Evolutionary conservation across 2,113 vertebrate genomes (phyloP), one percentile per base, ranked within the genome.

Genomic region (Fulmarus glacialis): DNA sequence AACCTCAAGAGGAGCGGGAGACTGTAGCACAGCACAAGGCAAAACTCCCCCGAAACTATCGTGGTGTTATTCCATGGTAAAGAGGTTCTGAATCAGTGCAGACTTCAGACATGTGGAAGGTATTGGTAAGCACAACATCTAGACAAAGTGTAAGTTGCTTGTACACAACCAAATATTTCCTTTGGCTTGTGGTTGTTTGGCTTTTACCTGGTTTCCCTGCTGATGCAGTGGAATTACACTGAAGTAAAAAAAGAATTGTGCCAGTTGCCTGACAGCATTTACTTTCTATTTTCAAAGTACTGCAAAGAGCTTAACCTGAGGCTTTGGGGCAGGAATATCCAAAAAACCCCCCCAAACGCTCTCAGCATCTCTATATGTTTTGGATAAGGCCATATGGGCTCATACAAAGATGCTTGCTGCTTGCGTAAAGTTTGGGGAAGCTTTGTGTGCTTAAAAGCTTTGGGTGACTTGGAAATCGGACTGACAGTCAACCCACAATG

Each of bases 201-300:
- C 87, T 48, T 26, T 82, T 89, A 93, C 87, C 89, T 78, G 77
- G 10, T 74, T 93, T 87, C 73, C 47, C 64, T 59, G 42, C 58
- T 0, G 1, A 67, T 64, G 48, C 53, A 48, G 36, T 86, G 70
- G 74, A 72, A 80, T 88, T 68, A 26, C 45, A 12, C 78, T 70
- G 48, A 85, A 82, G 29, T 90, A n/a, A 62, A 47, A 71, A 56
- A 36, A n/a, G 10, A 85, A 36, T 45, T 11, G 16, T 56, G 56
- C 45, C 53, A 7, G 36, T 59, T 18, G 21, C 42, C 59, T 62
- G 47, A 50, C 50, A 81, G 6, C 26, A 1, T 77, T 34, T 64
- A 38, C 58, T 71, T 85, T 77, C 52, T 83, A 1, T 87, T 92
- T 87, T 52, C 47, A 26, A 74, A 81, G 45, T 34, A 9, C 18